Percentiles rank a stretch among this genome's conserved stretches.
Evolutionary conservation across 1,140 invertebrate genomes (phyloP).

Genomic region (Aphelenchoides besseyi): DNA sequence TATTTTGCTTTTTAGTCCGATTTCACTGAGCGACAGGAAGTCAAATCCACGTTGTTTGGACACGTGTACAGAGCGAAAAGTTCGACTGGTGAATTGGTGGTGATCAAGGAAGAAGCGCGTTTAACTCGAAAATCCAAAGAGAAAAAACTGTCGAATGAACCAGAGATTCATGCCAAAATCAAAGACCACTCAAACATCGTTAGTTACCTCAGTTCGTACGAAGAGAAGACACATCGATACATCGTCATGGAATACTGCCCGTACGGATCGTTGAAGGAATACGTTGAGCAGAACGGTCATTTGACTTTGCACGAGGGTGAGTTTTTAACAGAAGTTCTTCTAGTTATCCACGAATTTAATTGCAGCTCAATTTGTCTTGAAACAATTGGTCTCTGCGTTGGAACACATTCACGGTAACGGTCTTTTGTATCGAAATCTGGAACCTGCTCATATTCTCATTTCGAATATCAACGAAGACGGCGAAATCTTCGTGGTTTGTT

Average conservation of each 20-base stretch:
- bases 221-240: background rate
- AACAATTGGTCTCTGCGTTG: background rate
- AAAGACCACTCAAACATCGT: background rate
- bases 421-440: background rate
- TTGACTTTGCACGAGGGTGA: background rate
- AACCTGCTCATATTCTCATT: background rate
- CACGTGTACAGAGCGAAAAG: background rate
- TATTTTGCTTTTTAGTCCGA: background rate
- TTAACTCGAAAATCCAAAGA: background rate
- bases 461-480: background rate
- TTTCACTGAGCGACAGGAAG: background rate
- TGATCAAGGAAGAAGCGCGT: background rate
- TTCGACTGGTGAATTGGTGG: background rate
- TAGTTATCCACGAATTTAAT: background rate
- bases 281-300: background rate
- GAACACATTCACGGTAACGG: background rate
- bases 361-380: background rate
- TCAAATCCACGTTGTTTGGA: background rate
- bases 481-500: conserved; percentile 1
- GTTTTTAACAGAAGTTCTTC: background rate
- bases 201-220: background rate
- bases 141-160: background rate
- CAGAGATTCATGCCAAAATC: background rate
- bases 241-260: conserved; percentile 3
- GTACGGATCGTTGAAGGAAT: background rate